Conservation (phyloP, 2,888 invertebrate genomes). For the Drosophila leonis region DNA sequence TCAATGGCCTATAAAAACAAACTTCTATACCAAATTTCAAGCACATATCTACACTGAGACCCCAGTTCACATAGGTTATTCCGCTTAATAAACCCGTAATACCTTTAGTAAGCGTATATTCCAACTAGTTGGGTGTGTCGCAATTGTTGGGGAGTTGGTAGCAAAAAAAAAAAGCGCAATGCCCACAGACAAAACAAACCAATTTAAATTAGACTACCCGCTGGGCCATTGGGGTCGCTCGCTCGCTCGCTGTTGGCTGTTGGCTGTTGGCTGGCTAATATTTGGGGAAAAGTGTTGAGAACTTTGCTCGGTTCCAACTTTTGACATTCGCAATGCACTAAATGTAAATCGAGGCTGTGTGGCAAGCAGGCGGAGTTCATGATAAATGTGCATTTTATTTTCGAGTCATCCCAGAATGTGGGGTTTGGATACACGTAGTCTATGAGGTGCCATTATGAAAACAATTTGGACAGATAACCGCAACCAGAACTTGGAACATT, state of each 20-base stretch:
- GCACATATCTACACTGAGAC: not conserved
- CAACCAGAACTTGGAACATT: conserved; percentile 41
- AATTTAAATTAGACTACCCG: conserved; percentile 83
- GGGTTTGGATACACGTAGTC: conserved; percentile 35
- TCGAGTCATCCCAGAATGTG: not conserved
- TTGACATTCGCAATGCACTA: conserved; percentile 78
- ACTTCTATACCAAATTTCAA: not conserved
- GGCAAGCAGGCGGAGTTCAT: conserved; percentile 38
- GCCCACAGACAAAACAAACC: conserved; percentile 81
- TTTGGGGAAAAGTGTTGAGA: conserved; percentile 72
- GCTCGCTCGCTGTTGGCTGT: not conserved
- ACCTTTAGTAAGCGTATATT: conserved; percentile 26
- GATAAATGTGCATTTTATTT: conserved; percentile 69
- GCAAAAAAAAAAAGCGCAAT: conserved; percentile 77
- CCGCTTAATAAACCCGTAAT: not conserved
- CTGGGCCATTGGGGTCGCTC: conserved; percentile 63
- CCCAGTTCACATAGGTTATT: not conserved
- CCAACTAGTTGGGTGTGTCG: conserved; percentile 43
- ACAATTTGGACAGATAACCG: conserved; percentile 68
- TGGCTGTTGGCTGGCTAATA: conserved; percentile 41
- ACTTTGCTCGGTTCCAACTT: conserved; percentile 68
- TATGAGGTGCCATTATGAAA: conserved; percentile 70
- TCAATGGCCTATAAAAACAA: not conserved
- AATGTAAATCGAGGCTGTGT: conserved; percentile 68
- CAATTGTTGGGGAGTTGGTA: conserved; percentile 69